Evolutionary conservation across 2,888 invertebrate species (phyloP).

Genomic region (Philereme transversata): DNA sequence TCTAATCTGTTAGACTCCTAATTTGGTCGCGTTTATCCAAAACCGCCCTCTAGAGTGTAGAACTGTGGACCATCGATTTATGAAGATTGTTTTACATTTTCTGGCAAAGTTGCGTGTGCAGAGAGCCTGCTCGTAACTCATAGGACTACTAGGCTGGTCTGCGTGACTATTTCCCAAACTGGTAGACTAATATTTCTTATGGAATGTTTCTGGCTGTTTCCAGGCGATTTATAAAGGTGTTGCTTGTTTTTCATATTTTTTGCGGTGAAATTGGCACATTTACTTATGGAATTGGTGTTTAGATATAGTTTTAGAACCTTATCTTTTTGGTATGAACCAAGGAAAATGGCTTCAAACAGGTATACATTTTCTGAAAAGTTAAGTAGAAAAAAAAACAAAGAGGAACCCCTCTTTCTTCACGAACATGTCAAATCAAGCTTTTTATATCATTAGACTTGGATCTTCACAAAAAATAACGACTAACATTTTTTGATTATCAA

Average conservation of each 20-base stretch:
- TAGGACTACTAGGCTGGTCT: conserved; percentile 16
- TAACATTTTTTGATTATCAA: too few relatives aligned
- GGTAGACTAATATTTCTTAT: conserved; percentile 23
- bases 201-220: conserved; percentile 11
- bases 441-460: too few relatives aligned
- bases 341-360: too few relatives aligned
- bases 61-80: conserved; percentile 63
- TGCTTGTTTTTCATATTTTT: conserved; percentile 4
- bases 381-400: too few relatives aligned
- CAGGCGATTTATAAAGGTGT: conserved; percentile 15
- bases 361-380: too few relatives aligned
- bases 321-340: too few relatives aligned
- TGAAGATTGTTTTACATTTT: conserved; percentile 62
- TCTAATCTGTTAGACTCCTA: neutral
- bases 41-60: conserved; percentile 28
- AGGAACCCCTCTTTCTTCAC: too few relatives aligned
- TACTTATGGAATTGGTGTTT: too few relatives aligned
- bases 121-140: conserved; percentile 26
- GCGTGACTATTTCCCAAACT: conserved; percentile 21
- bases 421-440: too few relatives aligned
- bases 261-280: neutral
- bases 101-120: conserved; percentile 43
- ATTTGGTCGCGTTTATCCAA: conserved; percentile 2
- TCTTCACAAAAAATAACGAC: too few relatives aligned
- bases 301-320: too few relatives aligned